These are phyloP conservation scores for Macroglossus sobrinus DNA, from an alignment of 2,113 vertebrate species.

Conservation along the genomic window DNA sequence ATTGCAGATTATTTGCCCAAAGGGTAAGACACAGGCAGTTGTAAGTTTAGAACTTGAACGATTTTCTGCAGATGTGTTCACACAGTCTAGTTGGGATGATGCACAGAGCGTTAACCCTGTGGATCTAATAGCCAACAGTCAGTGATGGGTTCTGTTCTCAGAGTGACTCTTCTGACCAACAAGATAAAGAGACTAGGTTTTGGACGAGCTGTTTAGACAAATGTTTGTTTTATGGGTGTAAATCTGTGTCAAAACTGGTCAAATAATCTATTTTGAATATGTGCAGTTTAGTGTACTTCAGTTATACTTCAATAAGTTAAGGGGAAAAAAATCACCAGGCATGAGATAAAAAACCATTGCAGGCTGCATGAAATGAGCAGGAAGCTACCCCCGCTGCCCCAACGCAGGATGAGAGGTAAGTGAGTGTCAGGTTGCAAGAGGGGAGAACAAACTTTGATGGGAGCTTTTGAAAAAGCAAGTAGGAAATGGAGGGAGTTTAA, in stretches of 20 bases:
- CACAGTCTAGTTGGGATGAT: not conserved
- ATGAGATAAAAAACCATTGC: not conserved
- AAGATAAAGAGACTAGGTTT: not conserved
- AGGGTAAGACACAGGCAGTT: not conserved
- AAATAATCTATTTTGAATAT: not conserved
- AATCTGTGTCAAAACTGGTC: not conserved
- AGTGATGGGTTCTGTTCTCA: not conserved
- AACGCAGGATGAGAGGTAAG: not conserved
- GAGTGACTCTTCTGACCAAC: not conserved
- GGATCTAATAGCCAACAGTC: not conserved
- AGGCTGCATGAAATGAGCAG: not conserved
- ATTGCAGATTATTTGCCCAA: not conserved
- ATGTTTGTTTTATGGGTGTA: not conserved
- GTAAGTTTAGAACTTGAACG: not conserved
- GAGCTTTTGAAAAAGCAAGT: not conserved
- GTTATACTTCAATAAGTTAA: not conserved
- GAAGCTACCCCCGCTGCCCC: accelerated
- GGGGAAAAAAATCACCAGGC: not conserved
- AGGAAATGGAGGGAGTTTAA: not conserved
- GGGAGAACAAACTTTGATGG: not conserved
- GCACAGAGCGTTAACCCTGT: not conserved
- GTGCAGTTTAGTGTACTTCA: not conserved
- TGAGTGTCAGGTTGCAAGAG: not conserved
- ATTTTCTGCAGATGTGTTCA: not conserved
- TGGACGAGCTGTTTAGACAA: not conserved